Evolutionary conservation across 2,797 vertebrate species (phyloP), one percentile per base, ranked within the genome.

Genomic region (Phaenicophaeus curvirostris): DNA sequence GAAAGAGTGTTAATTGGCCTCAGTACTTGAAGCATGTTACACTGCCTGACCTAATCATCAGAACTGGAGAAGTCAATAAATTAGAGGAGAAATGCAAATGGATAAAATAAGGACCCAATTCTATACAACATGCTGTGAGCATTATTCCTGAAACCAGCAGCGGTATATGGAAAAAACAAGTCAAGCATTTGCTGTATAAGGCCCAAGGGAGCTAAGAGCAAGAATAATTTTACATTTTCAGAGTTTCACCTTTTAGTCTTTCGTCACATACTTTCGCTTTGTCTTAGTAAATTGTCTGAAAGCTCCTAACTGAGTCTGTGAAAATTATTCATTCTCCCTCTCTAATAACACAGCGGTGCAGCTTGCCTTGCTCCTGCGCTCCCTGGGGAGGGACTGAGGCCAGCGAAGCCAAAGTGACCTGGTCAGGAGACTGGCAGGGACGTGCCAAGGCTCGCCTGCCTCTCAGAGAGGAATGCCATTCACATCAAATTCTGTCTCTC

Each of bases 1-100:
- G 91, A 92, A 96, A 94, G 83, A 25, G 89, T 81, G 94, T 95
- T 97, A 97, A 97, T 97, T 97, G 97, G 96, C 88, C 95, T 96
- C 14, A 2, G 91, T 90, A 82, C 94, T 96, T 93, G 92, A 89
- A 95, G 85, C 87, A 93, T 93, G 92, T 94, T 89, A 90, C 94
- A 89, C 68, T 4, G 28, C 74, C 94, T 94, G 96, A 96, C 95
- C 97, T 97, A 95, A 96, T 95, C 92, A 96, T 94, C 92, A 91
- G 92, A 79, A 35, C 73, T 83, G 67, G 88, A 97, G 93, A 93
- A 96, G 82, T 93, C 91, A 92, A 93, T 96, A 94, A 93, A 96
- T 92, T 85, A 93, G 71, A 92, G 82, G 66, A 92, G 83, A 94
- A 95, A 96, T 94, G 69, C 77, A 94, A 81, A 91, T 92, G 65